phyloP scores from a whole-genome alignment of 1,140 invertebrate genomes.

The Drosophila kurseongensis region DNA sequence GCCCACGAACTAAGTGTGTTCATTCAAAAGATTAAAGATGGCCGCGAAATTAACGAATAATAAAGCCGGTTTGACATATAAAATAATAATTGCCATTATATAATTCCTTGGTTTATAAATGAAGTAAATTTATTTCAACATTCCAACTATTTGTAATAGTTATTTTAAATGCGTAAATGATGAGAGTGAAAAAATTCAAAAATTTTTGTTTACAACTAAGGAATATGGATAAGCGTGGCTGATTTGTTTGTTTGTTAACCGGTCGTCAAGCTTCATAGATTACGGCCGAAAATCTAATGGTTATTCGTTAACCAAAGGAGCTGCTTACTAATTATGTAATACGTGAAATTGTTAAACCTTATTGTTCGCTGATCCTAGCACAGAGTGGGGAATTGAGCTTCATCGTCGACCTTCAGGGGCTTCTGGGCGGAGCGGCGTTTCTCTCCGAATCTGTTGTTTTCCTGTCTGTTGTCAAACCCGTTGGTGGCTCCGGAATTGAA shows the following conservation, averaged over 20 bases:
- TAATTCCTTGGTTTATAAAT: slow-evolving; percentile 41
- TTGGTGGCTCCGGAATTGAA: slow-evolving; percentile 53
- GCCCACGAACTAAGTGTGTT: slow-evolving; percentile 17
- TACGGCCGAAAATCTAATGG: slow-evolving; percentile 29
- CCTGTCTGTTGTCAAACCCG: slow-evolving; percentile 61
- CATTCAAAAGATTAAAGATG: slow-evolving; percentile 28
- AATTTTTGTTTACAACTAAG: slow-evolving; percentile 48
- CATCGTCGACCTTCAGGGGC: slow-evolving; percentile 93
- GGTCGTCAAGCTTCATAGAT: slow-evolving; percentile 48
- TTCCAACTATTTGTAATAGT: slow-evolving; percentile 73
- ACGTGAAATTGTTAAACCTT: slow-evolving; percentile 40
- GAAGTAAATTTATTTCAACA: slow-evolving; percentile 61
- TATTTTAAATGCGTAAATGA: slow-evolving; percentile 60
- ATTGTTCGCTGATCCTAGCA: slow-evolving; percentile 82
- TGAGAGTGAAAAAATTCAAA: slow-evolving; percentile 57
- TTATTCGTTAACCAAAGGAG: slow-evolving; percentile 45
- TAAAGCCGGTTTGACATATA: slow-evolving; percentile 6
- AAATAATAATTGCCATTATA: slow-evolving; percentile 8
- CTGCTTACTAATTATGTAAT: slow-evolving; percentile 39
- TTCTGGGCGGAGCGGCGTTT: slow-evolving; percentile 62
- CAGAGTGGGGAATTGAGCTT: slow-evolving; percentile 96
- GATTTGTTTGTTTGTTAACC: slow-evolving; percentile 41
- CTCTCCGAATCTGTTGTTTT: slow-evolving; percentile 43
- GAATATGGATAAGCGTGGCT: slow-evolving; percentile 45
- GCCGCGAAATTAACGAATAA: neutral